Evolutionary conservation across 2,797 vertebrate genomes (phyloP).

Genomic region (Anguilla pacifica): DNA sequence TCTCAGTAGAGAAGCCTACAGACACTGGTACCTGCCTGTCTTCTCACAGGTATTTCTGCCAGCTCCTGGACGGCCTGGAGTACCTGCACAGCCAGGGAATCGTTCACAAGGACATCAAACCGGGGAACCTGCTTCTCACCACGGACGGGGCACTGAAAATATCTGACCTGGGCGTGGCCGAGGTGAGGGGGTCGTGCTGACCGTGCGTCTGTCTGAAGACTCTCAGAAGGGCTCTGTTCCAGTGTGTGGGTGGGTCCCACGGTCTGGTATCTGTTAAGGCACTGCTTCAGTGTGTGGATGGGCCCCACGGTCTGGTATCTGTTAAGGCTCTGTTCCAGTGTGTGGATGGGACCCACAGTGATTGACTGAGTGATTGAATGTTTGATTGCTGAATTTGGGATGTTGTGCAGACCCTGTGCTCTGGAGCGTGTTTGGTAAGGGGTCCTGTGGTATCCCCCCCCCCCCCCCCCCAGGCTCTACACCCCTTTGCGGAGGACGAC

Average conservation of each 20-base stretch:
- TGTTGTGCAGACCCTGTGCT: too few species aligned
- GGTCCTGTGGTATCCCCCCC: background rate
- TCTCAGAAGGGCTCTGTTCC: background rate
- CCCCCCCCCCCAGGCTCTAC: constrained; percentile 79
- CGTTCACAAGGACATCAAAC: constrained; percentile 99
- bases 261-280: too few species aligned
- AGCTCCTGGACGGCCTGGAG: constrained; percentile 96
- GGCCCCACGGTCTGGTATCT: too few species aligned
- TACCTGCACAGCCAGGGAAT: constrained; percentile 99
- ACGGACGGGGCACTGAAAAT: constrained; percentile 96
- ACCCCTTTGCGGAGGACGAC: constrained; percentile 94
- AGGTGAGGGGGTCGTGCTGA: constrained; percentile 73
- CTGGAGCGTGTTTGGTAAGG: background rate
- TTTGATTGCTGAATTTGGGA: too few species aligned
- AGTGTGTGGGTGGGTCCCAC: too few species aligned
- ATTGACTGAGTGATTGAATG: too few species aligned
- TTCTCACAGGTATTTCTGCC: constrained; percentile 91
- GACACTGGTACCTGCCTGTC: background rate
- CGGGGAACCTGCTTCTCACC: constrained; percentile 97
- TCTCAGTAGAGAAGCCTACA: too few species aligned
- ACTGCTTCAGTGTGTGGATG: too few species aligned
- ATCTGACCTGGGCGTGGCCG: constrained; percentile 95
- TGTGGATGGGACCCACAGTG: too few species aligned
- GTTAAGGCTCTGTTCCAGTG: too few species aligned
- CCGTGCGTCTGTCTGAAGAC: background rate